Percentiles rank a stretch among this genome's conserved stretches.
Conservation (phyloP, 2,113 vertebrate genomes). For the Oxygymnocypris stewartii region DNA sequence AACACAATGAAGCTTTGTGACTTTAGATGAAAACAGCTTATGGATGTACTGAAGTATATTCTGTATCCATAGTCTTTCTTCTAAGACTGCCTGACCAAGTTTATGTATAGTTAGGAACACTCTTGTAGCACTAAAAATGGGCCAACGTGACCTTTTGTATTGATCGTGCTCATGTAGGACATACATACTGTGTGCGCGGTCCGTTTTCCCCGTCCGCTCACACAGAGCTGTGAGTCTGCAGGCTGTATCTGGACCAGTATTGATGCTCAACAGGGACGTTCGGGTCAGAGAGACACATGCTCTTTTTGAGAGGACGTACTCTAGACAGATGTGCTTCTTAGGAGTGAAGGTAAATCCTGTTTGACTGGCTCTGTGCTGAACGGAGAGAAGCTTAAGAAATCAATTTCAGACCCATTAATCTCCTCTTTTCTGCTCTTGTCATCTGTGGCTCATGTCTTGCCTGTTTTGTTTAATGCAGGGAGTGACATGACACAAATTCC, state of each 20-base stretch:
- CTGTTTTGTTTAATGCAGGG: slow-evolving; percentile 57
- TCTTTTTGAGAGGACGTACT: slow-evolving; percentile 54
- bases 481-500: slow-evolving; percentile 56
- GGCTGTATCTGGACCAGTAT: slow-evolving; percentile 37
- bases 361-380: slow-evolving; percentile 63
- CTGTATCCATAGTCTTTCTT: not conserved
- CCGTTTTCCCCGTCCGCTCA: not conserved
- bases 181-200: not conserved
- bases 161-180: not conserved
- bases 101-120: not conserved
- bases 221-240: slow-evolving; percentile 36
- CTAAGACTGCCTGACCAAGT: not conserved
- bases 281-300: slow-evolving; percentile 50
- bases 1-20: not conserved
- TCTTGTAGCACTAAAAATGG: not conserved
- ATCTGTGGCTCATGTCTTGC: slow-evolving; percentile 52
- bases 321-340: slow-evolving; percentile 65
- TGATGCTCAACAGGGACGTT: slow-evolving; percentile 46
- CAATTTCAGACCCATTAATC: slow-evolving; percentile 70
- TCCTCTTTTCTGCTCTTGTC: slow-evolving; percentile 66
- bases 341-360: slow-evolving; percentile 68
- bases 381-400: slow-evolving; percentile 71
- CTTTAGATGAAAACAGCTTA: not conserved
- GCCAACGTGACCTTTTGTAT: not conserved
- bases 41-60: too few relatives aligned